Evolutionary conservation across 2,113 vertebrate species (phyloP).

Genomic region (Scolopax mira): DNA sequence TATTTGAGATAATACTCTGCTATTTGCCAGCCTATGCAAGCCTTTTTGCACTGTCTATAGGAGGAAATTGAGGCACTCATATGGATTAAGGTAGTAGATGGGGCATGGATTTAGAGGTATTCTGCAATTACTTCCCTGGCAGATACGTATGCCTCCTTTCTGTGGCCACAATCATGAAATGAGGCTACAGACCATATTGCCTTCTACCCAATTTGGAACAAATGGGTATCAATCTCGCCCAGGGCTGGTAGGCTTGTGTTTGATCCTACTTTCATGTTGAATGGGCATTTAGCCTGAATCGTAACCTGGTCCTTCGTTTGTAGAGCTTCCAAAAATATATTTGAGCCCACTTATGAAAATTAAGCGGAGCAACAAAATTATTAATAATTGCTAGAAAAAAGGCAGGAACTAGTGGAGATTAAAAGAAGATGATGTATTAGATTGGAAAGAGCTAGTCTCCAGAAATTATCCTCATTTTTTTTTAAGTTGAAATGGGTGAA

Average conservation of each 20-base stretch:
- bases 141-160: not conserved
- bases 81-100: no score
- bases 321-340: constrained; percentile 30
- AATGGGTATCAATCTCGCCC: not conserved
- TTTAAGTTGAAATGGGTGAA: constrained; percentile 61
- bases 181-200: not conserved
- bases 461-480: constrained; percentile 69
- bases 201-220: not conserved
- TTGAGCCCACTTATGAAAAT: constrained; percentile 45
- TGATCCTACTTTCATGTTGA: not conserved
- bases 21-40: fast-evolving
- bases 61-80: not conserved
- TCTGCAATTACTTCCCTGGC: not conserved
- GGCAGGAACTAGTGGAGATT: constrained; percentile 33
- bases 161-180: not conserved
- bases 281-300: not conserved
- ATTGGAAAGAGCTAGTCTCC: constrained; percentile 54
- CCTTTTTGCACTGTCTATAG: not conserved
- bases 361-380: constrained; percentile 54
- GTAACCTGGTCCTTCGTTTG: not conserved
- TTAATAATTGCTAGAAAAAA: constrained; percentile 57
- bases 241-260: not conserved
- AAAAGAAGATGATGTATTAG: constrained; percentile 65
- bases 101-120: not conserved
- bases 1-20: not conserved